A percentile compares a stretch with the other conserved stretches of the same genome.
These are phyloP conservation scores for Panzeria rudis DNA, from an alignment of 2,888 invertebrate genomes.

Conservation along the genomic window DNA sequence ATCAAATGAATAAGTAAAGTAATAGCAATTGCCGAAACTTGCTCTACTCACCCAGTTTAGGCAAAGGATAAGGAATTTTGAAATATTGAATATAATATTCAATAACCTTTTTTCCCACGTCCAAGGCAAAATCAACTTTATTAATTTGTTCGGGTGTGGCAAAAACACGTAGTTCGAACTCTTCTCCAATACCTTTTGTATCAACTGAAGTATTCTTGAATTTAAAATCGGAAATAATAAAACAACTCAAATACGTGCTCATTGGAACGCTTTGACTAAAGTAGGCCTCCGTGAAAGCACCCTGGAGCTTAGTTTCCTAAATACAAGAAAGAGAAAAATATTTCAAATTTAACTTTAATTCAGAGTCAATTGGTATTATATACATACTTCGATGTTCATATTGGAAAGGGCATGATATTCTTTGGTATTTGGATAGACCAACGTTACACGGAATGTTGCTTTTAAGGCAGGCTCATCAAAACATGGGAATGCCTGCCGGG, in stretches of 20 bases:
- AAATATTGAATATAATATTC: conserved; percentile 94
- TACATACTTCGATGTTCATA: conserved; percentile 88
- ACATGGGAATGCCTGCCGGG: conserved; percentile 96
- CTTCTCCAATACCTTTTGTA: conserved; percentile 85
- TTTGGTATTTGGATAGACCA: conserved; percentile 88
- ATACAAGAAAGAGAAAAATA: conserved; percentile 34
- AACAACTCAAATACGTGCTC: conserved; percentile 97
- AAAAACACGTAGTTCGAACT: conserved; percentile 89
- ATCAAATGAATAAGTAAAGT: neutral
- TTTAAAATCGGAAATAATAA: conserved; percentile 95
- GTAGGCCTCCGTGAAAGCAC: conserved; percentile 86
- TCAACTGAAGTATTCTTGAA: conserved; percentile 84
- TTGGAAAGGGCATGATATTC: conserved; percentile 92
- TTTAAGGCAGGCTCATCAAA: conserved; percentile 97
- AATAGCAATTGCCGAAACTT: no score
- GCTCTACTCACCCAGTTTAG: conserved; percentile 90
- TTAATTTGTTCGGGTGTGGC: conserved; percentile 90
- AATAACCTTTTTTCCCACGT: conserved; percentile 89
- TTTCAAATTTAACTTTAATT: conserved; percentile 21
- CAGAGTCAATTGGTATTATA: neutral
- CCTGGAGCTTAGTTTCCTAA: conserved; percentile 77
- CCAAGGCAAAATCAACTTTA: conserved; percentile 91
- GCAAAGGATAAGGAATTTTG: conserved; percentile 92
- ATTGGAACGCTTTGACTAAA: conserved; percentile 94
- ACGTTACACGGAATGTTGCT: conserved; percentile 91